These are phyloP conservation scores for Hirtodrosophila cameraria DNA, from an alignment of 2,888 invertebrate species.

Conservation along the genomic window DNA sequence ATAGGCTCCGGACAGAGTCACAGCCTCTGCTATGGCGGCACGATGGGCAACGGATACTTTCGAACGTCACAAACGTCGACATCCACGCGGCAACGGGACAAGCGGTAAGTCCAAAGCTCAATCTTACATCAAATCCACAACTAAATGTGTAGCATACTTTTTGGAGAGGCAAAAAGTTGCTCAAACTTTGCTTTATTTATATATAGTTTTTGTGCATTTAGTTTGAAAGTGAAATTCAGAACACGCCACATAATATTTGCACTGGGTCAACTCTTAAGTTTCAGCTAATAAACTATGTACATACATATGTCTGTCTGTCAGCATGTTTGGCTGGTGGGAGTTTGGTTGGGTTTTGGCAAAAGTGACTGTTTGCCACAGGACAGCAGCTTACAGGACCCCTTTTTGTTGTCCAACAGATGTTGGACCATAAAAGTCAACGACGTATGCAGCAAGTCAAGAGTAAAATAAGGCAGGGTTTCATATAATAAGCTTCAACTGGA, in stretches of 20 bases:
- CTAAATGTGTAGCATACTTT: too few species aligned
- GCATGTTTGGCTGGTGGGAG: too few species aligned
- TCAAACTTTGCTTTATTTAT: too few species aligned
- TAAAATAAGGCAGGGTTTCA: slow-evolving; percentile 17
- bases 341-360: neutral
- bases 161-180: too few species aligned
- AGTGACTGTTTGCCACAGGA: slow-evolving; percentile 15
- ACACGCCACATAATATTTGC: neutral
- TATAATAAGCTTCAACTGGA: slow-evolving; percentile 55
- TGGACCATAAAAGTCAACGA: slow-evolving; percentile 62
- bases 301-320: slow-evolving; percentile 4
- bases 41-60: slow-evolving; percentile 84
- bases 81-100: slow-evolving; percentile 84
- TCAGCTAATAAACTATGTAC: slow-evolving; percentile 55
- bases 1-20: slow-evolving; percentile 86
- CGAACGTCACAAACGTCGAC: slow-evolving; percentile 84
- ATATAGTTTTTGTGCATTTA: too few species aligned
- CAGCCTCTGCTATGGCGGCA: slow-evolving; percentile 85
- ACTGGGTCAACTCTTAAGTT: slow-evolving; percentile 14
- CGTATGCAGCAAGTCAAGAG: slow-evolving; percentile 33
- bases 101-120: slow-evolving; percentile 85
- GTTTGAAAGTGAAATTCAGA: too few species aligned
- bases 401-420: slow-evolving; percentile 30
- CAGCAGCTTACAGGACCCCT: slow-evolving; percentile 19
- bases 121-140: too few species aligned